Conservation (phyloP, 2,113 vertebrate species). For the Malurus elegans region DNA sequence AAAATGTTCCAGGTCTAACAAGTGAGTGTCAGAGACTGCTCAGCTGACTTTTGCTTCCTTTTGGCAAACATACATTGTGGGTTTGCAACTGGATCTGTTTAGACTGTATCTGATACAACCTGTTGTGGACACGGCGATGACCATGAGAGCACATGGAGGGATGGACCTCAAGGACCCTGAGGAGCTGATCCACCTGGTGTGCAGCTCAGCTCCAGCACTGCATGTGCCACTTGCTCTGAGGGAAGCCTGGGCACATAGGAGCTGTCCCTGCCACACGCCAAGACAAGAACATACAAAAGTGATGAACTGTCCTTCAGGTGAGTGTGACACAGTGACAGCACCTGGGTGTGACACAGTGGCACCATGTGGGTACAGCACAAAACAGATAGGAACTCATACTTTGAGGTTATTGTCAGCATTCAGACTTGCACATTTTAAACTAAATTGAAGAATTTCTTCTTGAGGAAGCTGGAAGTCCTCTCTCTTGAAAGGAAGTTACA, state of each 20-base stretch:
- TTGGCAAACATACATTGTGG: rapidly evolving
- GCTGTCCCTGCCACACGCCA: not conserved
- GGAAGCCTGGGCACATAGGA: rapidly evolving
- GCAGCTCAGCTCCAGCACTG: not conserved
- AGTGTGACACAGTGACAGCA: not conserved
- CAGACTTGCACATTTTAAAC: not conserved
- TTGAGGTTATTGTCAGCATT: not conserved
- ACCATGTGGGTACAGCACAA: not conserved
- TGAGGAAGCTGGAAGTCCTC: not conserved
- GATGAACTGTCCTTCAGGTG: not conserved
- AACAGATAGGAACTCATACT: not conserved
- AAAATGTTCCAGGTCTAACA: not conserved
- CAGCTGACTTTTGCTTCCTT: not conserved
- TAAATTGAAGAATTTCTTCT: not conserved
- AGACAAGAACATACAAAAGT: not conserved
- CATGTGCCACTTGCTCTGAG: not conserved
- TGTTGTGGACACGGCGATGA: not conserved
- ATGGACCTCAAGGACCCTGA: not conserved
- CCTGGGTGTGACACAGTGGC: not conserved
- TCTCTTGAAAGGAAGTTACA: not conserved
- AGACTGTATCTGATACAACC: not conserved
- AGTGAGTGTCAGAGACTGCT: not conserved
- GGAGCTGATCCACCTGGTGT: not conserved
- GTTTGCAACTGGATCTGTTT: not conserved
- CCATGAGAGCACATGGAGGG: not conserved